Percentiles rank a stretch among this genome's conserved stretches.
phyloP scores from a whole-genome alignment of 2,113 vertebrate species.

The Xenopus borealis region DNA sequence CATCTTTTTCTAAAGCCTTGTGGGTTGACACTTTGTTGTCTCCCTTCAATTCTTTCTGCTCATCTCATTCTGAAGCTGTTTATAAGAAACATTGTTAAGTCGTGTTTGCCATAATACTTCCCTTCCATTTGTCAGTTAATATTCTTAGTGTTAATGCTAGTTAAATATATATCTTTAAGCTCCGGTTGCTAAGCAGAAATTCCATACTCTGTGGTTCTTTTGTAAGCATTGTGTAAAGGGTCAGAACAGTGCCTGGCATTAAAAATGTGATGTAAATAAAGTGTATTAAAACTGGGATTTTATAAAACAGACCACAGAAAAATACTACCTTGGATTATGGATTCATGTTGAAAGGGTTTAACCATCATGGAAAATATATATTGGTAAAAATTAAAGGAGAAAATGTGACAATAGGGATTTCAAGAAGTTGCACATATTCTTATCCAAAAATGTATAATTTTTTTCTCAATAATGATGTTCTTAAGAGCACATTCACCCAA shows the following conservation, averaged over 20 bases:
- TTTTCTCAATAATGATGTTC: too few relatives aligned
- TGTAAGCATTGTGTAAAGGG: conserved; percentile 21
- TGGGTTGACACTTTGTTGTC: conserved; percentile 25
- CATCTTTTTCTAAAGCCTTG: conserved; percentile 25
- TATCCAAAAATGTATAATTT: too few relatives aligned
- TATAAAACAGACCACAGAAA: conserved; percentile 31
- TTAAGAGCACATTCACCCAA: too few relatives aligned
- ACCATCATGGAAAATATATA: conserved; percentile 30
- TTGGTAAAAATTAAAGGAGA: neutral
- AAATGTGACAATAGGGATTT: neutral
- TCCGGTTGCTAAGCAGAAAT: conserved; percentile 36
- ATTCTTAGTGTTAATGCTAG: conserved; percentile 42
- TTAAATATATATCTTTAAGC: conserved; percentile 11
- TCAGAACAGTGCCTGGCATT: conserved; percentile 19
- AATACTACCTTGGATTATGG: conserved; percentile 19
- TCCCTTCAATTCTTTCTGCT: neutral
- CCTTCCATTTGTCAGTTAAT: neutral
- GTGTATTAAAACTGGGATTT: conserved; percentile 16
- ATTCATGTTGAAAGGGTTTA: conserved; percentile 20
- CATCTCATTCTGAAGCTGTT: conserved; percentile 7
- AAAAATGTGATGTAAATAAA: conserved; percentile 36
- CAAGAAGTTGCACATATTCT: too few relatives aligned
- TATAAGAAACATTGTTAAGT: conserved; percentile 40
- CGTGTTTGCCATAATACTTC: conserved; percentile 30
- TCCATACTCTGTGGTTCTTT: conserved; percentile 37